These are phyloP conservation scores for Archivesica marissinica DNA, from an alignment of 1,140 invertebrate species.

Conservation along the genomic window DNA sequence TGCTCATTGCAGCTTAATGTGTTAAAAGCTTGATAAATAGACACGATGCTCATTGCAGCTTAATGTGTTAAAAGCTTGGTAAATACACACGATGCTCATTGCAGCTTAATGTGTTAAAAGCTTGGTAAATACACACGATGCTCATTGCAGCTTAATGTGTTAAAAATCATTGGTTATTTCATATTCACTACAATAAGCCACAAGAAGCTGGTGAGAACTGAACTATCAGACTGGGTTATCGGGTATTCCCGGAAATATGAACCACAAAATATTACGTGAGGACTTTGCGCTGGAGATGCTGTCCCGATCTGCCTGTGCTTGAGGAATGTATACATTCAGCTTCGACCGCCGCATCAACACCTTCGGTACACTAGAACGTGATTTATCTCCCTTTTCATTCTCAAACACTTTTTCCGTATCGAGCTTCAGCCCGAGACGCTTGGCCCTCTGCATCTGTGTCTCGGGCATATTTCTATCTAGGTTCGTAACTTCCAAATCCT, in stretches of 20 bases:
- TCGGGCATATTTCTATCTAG: slow-evolving; percentile 47
- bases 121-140: no score
- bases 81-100: no score
- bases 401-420: slow-evolving; percentile 57
- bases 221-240: not conserved
- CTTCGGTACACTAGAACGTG: not conserved
- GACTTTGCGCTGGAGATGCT: slow-evolving; percentile 49
- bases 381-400: slow-evolving; percentile 36
- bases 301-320: slow-evolving; percentile 50
- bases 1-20: no score
- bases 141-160: no score
- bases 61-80: no score
- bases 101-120: no score
- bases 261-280: slow-evolving; percentile 54
- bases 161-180: no score
- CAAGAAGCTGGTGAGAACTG: not conserved
- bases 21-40: no score
- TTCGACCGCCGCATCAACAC: slow-evolving; percentile 20
- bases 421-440: slow-evolving; percentile 49
- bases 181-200: no score
- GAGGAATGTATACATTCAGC: slow-evolving; percentile 58
- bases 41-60: no score
- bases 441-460: slow-evolving; percentile 55
- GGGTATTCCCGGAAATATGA: not conserved
- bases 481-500: slow-evolving; percentile 31